Evolutionary conservation across 2,888 invertebrate species (phyloP).

Genomic region (Ochropleura plecta): DNA sequence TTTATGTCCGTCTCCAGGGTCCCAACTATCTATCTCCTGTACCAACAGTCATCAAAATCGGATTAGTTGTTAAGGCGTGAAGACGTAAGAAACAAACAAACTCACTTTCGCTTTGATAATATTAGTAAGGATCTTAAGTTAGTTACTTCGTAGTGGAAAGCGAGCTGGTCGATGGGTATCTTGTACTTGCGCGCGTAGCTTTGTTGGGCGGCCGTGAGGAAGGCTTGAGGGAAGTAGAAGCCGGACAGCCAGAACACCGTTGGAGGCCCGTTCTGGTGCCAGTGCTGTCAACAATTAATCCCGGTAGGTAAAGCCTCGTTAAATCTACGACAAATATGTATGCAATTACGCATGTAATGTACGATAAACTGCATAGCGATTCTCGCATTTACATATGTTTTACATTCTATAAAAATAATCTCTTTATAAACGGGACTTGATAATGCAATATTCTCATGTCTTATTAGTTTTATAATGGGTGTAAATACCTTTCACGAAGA

Average conservation of each 20-base stretch:
- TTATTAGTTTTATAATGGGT: neutral
- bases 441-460: neutral
- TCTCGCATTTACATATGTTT: neutral
- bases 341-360: neutral
- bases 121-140: neutral
- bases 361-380: neutral
- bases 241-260: conserved; percentile 97
- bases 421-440: neutral
- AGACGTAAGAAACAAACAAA: too few relatives aligned
- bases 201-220: conserved; percentile 97
- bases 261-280: conserved; percentile 96
- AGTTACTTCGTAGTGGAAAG: conserved; percentile 95
- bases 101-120: too few relatives aligned
- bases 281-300: conserved; percentile 88
- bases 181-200: conserved; percentile 97
- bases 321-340: neutral
- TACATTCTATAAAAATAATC: neutral
- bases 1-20: too few relatives aligned
- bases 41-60: too few relatives aligned
- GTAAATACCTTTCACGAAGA: neutral
- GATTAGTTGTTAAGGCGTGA: too few relatives aligned
- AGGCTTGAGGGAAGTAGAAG: conserved; percentile 98
- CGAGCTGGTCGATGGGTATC: conserved; percentile 97
- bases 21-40: too few relatives aligned
- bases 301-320: neutral